phyloP scores from a whole-genome alignment of 2,888 invertebrate species.

The Polydrusus pterygomalis region DNA sequence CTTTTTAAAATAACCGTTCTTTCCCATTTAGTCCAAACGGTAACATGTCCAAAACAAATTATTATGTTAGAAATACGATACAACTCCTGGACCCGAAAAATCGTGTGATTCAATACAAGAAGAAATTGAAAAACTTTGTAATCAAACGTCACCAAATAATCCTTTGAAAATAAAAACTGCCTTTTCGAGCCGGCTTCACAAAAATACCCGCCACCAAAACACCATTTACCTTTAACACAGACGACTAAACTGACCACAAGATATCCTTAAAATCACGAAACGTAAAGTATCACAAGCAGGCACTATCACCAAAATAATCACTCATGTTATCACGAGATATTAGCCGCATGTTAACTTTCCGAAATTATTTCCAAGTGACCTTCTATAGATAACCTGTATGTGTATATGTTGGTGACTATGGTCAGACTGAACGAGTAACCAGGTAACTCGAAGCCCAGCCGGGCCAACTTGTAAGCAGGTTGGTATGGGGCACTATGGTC shows the following conservation, averaged over 20 bases:
- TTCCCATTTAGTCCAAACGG: no score
- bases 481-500: conserved; percentile 64
- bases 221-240: conserved; percentile 36
- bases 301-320: conserved; percentile 45
- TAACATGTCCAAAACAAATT: no score
- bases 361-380: conserved; percentile 59
- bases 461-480: conserved; percentile 70
- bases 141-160: no score
- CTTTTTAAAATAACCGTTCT: no score
- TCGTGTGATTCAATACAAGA: no score
- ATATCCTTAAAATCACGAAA: conserved; percentile 42
- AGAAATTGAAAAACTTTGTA: no score
- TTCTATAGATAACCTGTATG: conserved; percentile 60
- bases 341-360: conserved; percentile 42
- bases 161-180: background rate
- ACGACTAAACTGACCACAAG: conserved; percentile 16
- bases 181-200: background rate
- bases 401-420: conserved; percentile 64
- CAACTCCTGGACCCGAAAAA: no score
- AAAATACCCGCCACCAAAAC: conserved; percentile 9
- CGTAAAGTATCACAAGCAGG: conserved; percentile 34
- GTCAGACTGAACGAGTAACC: conserved; percentile 70
- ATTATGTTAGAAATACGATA: no score
- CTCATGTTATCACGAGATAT: conserved; percentile 36
- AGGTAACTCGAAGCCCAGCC: conserved; percentile 69